Percentiles rank a stretch among this genome's conserved stretches.
Evolutionary conservation across 2,797 vertebrate species (phyloP).

Genomic region (Sebastiscus albofasciatus): DNA sequence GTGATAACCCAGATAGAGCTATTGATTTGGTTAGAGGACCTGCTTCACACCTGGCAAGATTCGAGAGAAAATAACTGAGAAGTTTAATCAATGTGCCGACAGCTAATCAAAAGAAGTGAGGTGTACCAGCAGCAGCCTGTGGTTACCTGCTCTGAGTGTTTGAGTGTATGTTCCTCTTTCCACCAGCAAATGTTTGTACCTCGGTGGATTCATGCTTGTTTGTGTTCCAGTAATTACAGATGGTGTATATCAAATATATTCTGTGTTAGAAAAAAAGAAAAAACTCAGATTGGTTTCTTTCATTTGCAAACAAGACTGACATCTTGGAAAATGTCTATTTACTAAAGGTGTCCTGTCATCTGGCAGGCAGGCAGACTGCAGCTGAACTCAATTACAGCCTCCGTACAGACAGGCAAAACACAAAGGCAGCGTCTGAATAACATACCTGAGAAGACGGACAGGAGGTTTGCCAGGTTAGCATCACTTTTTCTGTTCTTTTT

Average conservation of each 20-base stretch:
- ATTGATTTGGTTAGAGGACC: slow-evolving; percentile 57
- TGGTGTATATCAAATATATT: slow-evolving; percentile 36
- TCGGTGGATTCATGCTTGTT: slow-evolving; percentile 2
- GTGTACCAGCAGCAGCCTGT: slow-evolving; percentile 19
- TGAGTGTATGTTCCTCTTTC: neutral
- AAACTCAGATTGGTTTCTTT: slow-evolving; percentile 41
- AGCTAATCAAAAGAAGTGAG: slow-evolving; percentile 44
- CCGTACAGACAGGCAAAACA: slow-evolving; percentile 4
- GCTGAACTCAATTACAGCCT: slow-evolving; percentile 64
- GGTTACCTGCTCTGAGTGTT: neutral
- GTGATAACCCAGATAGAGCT: slow-evolving; percentile 47
- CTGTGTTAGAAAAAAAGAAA: neutral
- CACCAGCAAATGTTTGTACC: slow-evolving; percentile 1
- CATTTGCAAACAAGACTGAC: slow-evolving; percentile 54
- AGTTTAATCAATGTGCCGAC: slow-evolving; percentile 49
- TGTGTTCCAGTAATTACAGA: slow-evolving; percentile 44
- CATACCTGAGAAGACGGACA: neutral
- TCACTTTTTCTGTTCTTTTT: neutral
- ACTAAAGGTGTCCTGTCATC: slow-evolving; percentile 50
- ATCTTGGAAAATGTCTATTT: slow-evolving; percentile 52
- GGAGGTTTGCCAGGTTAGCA: slow-evolving; percentile 4
- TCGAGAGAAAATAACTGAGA: slow-evolving; percentile 34
- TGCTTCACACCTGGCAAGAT: slow-evolving; percentile 50
- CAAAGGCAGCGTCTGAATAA: slow-evolving; percentile 34
- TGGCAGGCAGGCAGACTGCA: slow-evolving; percentile 30